Base-by-base conservation (phyloP, 2,888 invertebrate species). In the Lysandra coridon region DNA sequence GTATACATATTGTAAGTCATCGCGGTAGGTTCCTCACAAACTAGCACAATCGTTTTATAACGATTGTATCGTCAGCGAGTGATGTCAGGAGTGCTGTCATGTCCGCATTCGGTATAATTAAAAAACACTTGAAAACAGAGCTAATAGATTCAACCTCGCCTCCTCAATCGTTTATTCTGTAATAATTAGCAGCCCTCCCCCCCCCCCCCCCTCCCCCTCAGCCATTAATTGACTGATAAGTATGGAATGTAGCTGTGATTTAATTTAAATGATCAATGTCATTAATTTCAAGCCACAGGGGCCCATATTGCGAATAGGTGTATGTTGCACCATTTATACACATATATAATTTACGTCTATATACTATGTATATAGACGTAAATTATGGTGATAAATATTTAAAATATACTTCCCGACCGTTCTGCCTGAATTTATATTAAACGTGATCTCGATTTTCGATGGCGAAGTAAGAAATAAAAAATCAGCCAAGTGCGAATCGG, bases 81-180 rank as follows among this genome's bases (percentile, higher is more conserved):
- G 64, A 69, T 69, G 30, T 69, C 64, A 69, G 60, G n/a, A 23
- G 30, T 69, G 30, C 30, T 30, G 64, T 69, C 64, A 69, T 69
- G 64, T 33, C 33, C 64, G 64, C 30, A 69, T 69, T 69, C 12
- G 64, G 30, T 12, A 33, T 33, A 69, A 69, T 69, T 69, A 69
- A 69, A 33, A 69, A 64, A 33, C 64, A 69, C 64, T 69, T 69
- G 30, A 69, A 64, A 74, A 78, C 23, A 40, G 17, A 75, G 62
- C 37, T 64, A 78, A 78, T 73, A 12, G 79, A 77, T 76, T 40
- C 44, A 73, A 77, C 69, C 40, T 80, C 57, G 64, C 23, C 23
- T 37, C 7, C 23, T 33, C 49, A 79, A 62, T 79, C 73, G 78
- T 79, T 78, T 76, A 69, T 69, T 69, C 64, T 69, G 64, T 69